Evolutionary conservation across 1,140 invertebrate species (phyloP), one percentile per base, ranked within the genome.

Genomic region (Ooceraea biroi): DNA sequence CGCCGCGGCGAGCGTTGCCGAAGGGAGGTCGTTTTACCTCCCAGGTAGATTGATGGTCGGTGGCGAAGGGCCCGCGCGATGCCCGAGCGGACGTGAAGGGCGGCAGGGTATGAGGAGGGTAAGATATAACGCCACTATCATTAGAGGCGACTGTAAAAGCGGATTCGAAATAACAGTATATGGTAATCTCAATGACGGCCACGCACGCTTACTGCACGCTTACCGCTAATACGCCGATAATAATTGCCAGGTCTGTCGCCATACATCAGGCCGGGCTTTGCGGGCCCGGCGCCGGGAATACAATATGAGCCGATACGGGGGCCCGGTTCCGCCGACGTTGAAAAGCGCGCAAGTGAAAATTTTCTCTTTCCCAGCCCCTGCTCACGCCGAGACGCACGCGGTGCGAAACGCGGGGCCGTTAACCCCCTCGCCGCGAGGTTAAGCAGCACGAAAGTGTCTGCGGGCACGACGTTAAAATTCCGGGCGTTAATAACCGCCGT

Each of bases 101-200:
- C 44, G n/a, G n/a, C n/a, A n/a, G n/a, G n/a, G n/a, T n/a, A n/a
- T n/a, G n/a, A n/a, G n/a, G 48, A 82, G 19, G 74, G 78, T 58
- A 68, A 52, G 86, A 77, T 65, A 52, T 69, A 52, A 80, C 68
- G 82, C 73, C 87, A 82, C 85, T 89, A 85, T 90, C 89, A 89
- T 91, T 90, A 91, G 66, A 77, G 76, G 68, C 84, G 76, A 84
- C 76, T 76, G 89, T 72, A 74, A 90, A 90, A 83, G 55, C 83
- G 73, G 58, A 88, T 78, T 91, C 71, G 74, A 84, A 87, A 89
- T 77, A 91, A 90, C 85, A 87, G 85, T 90, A 87, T 91, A 92
- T 89, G 82, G 85, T 88, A 85, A 91, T 90, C 85, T 84, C 86
- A 80, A 91, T 89, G 89, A 90, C 89, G 87, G 88, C 85, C 86